Percentiles rank a stretch among this genome's conserved stretches.
phyloP scores from a whole-genome alignment of 2,888 invertebrate species.

The Perdita meconis region DNA sequence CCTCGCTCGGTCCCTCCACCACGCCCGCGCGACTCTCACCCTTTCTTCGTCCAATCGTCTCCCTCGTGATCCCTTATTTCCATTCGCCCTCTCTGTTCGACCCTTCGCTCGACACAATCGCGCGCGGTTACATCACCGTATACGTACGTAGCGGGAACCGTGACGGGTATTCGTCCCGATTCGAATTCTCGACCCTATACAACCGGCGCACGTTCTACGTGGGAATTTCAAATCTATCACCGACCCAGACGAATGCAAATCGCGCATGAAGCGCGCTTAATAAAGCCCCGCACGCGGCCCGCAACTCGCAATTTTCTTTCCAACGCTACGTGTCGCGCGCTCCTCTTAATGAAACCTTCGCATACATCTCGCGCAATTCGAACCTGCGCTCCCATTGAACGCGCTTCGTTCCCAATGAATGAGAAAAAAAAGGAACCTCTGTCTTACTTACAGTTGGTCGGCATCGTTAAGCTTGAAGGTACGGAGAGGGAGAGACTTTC shows the following conservation, averaged over 20 bases:
- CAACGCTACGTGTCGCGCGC: conserved; percentile 62
- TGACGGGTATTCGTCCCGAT: conserved; percentile 66
- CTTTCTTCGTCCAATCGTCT: conserved; percentile 15
- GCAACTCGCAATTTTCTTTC: conserved; percentile 75
- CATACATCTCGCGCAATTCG: conserved; percentile 54
- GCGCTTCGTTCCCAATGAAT: conserved; percentile 18
- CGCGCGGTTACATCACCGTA: conserved; percentile 54
- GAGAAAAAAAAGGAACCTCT: conserved; percentile 4
- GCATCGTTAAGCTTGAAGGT: conserved; percentile 36
- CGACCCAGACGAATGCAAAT: conserved; percentile 76
- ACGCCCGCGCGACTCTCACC: neutral
- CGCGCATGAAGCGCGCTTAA: conserved; percentile 75
- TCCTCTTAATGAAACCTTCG: conserved; percentile 67
- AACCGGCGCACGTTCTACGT: conserved; percentile 71
- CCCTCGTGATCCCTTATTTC: conserved; percentile 17
- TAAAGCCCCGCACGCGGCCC: conserved; percentile 72
- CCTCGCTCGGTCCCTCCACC: neutral
- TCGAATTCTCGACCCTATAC: conserved; percentile 68
- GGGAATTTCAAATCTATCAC: conserved; percentile 75
- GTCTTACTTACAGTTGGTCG: conserved; percentile 3
- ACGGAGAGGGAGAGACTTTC: neutral
- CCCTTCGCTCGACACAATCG: conserved; percentile 53
- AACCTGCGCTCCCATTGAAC: conserved; percentile 34
- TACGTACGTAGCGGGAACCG: conserved; percentile 48
- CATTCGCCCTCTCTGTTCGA: conserved; percentile 39